phyloP scores from a whole-genome alignment of 2,888 invertebrate genomes.

The Eupeodes latifasciatus region DNA sequence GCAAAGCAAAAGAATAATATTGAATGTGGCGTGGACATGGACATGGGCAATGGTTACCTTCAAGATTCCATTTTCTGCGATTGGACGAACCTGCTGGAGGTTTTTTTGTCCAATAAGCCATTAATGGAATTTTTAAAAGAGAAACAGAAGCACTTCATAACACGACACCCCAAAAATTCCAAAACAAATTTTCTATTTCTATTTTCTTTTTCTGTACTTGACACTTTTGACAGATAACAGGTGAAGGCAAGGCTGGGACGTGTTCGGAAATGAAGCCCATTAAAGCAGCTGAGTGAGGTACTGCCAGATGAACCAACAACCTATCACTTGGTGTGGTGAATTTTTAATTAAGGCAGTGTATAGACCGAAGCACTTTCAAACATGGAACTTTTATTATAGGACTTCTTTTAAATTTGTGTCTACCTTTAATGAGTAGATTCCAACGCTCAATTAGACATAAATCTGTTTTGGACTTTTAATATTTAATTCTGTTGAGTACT shows the following conservation, averaged over 20 bases:
- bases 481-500: no score
- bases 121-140: constrained; percentile 66
- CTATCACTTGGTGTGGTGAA: background rate
- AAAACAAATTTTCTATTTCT: constrained; percentile 55
- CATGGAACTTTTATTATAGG: no score
- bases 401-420: no score
- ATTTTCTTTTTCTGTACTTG: background rate
- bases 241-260: background rate
- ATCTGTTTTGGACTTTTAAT: no score
- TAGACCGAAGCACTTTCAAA: no score
- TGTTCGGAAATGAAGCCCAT: constrained; percentile 12
- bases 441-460: no score
- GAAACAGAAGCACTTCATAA: constrained; percentile 63
- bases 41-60: constrained; percentile 79
- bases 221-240: constrained; percentile 13
- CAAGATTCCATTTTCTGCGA: constrained; percentile 83
- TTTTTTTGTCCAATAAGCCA: constrained; percentile 84
- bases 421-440: no score
- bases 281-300: background rate
- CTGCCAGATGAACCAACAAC: constrained; percentile 23
- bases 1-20: constrained; percentile 36
- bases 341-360: background rate
- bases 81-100: constrained; percentile 81
- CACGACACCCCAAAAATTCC: constrained; percentile 53
- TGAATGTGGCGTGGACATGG: background rate